These are phyloP conservation scores for Acanthoscelides obtectus DNA, from an alignment of 2,888 invertebrate species.

Conservation along the genomic window DNA sequence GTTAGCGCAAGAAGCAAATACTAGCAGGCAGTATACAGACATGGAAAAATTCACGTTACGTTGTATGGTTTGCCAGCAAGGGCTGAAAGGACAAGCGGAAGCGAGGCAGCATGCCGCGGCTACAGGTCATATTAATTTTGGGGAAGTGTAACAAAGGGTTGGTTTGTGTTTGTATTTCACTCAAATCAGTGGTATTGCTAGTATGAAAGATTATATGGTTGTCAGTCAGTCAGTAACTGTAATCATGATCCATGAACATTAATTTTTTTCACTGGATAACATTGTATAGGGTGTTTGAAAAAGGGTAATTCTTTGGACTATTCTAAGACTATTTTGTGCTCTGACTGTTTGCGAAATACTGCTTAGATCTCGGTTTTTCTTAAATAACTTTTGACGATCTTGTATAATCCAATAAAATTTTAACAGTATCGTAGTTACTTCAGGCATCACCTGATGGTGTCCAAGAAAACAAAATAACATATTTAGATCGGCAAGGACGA, in stretches of 20 bases:
- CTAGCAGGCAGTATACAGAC: constrained; percentile 87
- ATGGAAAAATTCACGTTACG: constrained; percentile 79
- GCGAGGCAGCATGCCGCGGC: constrained; percentile 81
- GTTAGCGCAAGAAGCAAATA: constrained; percentile 82
- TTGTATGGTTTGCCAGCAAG: constrained; percentile 74
- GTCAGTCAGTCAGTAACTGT: background rate
- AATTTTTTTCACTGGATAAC: too few relatives aligned
- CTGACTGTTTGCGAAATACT: too few relatives aligned
- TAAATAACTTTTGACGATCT: too few relatives aligned
- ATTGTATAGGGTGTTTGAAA: too few relatives aligned
- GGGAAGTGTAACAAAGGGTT: constrained; percentile 54
- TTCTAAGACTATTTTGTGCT: too few relatives aligned
- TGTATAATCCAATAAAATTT: too few relatives aligned
- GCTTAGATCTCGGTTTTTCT: too few relatives aligned
- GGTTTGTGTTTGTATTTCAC: background rate
- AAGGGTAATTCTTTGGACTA: too few relatives aligned
- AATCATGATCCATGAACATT: background rate
- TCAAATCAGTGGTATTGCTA: background rate
- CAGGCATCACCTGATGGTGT: too few relatives aligned
- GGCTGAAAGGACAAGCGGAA: constrained; percentile 73
- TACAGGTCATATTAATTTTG: constrained; percentile 78
- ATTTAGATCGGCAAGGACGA: too few relatives aligned
- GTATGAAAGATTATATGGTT: background rate
- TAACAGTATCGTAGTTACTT: too few relatives aligned
- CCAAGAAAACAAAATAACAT: too few relatives aligned